phyloP scores from a whole-genome alignment of 2,797 vertebrate species.

The Antrozous pallidus region DNA sequence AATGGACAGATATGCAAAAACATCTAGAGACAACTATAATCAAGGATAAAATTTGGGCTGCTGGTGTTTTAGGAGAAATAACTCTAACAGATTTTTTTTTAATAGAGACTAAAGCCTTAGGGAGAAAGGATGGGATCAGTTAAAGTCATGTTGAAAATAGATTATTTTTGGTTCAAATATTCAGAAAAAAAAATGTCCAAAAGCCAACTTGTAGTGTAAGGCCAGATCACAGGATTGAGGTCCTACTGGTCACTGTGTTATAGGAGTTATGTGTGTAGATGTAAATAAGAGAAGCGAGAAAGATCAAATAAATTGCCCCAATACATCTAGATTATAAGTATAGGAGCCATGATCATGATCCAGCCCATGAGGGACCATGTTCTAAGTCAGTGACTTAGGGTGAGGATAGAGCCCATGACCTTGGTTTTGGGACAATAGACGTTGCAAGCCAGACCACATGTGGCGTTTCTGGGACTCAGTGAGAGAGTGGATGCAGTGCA shows the following conservation, averaged over 20 bases:
- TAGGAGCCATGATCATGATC: neutral
- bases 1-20: neutral
- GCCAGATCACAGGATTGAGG: neutral
- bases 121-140: neutral
- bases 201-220: neutral
- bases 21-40: neutral
- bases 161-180: neutral
- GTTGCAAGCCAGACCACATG: neutral
- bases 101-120: neutral
- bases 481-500: rapidly evolving
- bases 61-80: neutral
- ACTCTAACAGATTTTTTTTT: neutral
- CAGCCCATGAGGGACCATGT: neutral
- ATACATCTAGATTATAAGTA: neutral
- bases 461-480: neutral
- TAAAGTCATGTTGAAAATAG: neutral
- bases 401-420: no score
- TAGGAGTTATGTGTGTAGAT: no score
- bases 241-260: neutral
- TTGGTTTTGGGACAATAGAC: neutral
- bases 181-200: neutral
- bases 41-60: neutral
- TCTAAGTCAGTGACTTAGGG: neutral
- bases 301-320: neutral
- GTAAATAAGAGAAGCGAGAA: neutral